phyloP scores from a whole-genome alignment of 2,113 vertebrate species.

The Anarhynchus alexandrinus region DNA sequence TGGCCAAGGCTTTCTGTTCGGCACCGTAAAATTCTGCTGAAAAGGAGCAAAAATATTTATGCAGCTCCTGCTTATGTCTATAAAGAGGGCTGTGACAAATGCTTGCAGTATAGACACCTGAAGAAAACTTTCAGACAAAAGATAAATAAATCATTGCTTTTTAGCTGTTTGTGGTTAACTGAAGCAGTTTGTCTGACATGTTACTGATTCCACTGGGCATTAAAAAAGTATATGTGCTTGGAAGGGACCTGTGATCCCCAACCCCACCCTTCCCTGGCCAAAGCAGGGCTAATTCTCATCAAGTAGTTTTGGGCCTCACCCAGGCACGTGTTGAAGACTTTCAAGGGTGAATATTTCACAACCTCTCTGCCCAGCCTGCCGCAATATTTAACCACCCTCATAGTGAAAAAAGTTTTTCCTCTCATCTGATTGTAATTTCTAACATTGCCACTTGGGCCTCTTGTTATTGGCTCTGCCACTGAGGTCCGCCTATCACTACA shows the following conservation, averaged over 20 bases:
- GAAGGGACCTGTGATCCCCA: not conserved
- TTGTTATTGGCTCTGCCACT: not conserved
- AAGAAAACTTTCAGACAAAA: not conserved
- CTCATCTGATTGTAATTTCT: not conserved
- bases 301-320: not conserved
- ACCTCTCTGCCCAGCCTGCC: not conserved
- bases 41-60: not conserved
- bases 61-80: not conserved
- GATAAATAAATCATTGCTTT: not conserved
- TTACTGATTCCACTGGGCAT: not conserved
- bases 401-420: not conserved
- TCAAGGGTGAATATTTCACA: not conserved
- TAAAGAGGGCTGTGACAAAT: not conserved
- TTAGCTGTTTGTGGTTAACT: not conserved
- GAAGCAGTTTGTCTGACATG: not conserved
- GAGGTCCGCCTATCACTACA: not conserved
- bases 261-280: not conserved
- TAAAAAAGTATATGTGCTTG: not conserved
- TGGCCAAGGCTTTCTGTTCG: not conserved
- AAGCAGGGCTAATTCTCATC: not conserved
- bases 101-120: not conserved
- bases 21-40: not conserved
- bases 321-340: not conserved
- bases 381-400: not conserved
- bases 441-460: not conserved